Evolutionary conservation across 2,113 vertebrate species (phyloP).

Genomic region (Struthio camelus): DNA sequence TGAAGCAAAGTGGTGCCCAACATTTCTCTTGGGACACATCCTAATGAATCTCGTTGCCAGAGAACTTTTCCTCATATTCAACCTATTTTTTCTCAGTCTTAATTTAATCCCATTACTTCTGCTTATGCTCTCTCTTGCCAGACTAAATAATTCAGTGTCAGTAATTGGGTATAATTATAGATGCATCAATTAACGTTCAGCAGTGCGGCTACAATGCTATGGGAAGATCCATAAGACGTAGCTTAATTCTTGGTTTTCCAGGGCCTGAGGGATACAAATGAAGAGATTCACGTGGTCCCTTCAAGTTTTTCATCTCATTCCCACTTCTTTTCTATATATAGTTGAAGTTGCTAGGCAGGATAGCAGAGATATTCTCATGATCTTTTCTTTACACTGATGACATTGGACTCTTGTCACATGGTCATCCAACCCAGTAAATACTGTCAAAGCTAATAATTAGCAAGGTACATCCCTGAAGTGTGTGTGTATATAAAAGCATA

Average conservation of each 20-base stretch:
- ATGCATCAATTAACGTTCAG: conserved; percentile 7
- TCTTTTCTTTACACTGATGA: background rate
- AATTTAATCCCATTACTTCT: conserved; percentile 69
- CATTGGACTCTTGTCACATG: background rate
- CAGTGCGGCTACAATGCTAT: background rate
- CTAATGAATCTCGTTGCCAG: conserved; percentile 56
- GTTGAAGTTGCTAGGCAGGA: background rate
- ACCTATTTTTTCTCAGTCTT: conserved; percentile 54
- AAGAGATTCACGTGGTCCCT: background rate
- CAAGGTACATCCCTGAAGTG: background rate
- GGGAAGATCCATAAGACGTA: background rate
- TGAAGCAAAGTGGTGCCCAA: conserved; percentile 26
- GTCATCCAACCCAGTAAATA: background rate
- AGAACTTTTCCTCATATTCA: conserved; percentile 35
- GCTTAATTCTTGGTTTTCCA: background rate
- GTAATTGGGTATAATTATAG: conserved; percentile 58
- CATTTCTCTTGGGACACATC: conserved; percentile 37
- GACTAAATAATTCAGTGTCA: conserved; percentile 59
- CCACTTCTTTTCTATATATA: background rate
- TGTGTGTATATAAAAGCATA: background rate
- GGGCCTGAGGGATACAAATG: background rate
- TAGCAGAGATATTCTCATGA: background rate
- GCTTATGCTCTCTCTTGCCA: conserved; percentile 43
- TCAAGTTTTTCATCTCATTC: background rate
- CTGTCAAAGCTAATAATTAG: background rate